These are phyloP conservation scores for Eupithecia tripunctaria DNA, from an alignment of 2,888 invertebrate genomes.

Conservation along the genomic window DNA sequence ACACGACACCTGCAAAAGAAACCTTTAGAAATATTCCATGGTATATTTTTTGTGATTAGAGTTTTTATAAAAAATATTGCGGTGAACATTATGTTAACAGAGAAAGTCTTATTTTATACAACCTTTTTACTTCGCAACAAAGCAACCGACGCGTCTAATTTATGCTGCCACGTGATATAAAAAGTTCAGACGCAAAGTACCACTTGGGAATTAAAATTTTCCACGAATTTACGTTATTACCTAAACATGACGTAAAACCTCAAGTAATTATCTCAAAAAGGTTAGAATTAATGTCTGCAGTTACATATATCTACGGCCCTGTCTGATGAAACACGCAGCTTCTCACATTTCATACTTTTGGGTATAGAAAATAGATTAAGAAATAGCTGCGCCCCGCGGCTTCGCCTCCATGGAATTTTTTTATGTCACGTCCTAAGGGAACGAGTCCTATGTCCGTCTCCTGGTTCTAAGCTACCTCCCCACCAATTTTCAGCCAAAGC, in stretches of 20 bases:
- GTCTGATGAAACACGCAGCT: background rate
- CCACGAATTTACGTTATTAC: background rate
- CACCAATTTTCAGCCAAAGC: too few species aligned
- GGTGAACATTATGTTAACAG: background rate
- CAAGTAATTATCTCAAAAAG: constrained; percentile 4
- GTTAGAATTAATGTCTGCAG: constrained; percentile 1
- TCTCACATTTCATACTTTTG: background rate
- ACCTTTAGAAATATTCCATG: background rate
- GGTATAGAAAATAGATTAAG: background rate
- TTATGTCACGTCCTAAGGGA: too few species aligned
- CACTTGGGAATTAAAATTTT: background rate
- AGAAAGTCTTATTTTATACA: background rate
- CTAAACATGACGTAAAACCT: background rate
- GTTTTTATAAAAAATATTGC: background rate
- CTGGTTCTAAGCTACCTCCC: too few species aligned
- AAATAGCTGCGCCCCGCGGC: background rate
- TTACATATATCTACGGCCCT: background rate
- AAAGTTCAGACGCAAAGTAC: constrained; percentile 5
- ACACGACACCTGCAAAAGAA: background rate
- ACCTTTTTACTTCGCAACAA: constrained; percentile 1
- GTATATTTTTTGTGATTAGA: background rate
- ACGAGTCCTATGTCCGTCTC: too few species aligned
- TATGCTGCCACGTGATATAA: constrained; percentile 5
- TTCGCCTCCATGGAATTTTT: too few species aligned
- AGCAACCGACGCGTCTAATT: constrained; percentile 10